Base-by-base conservation (phyloP, 1,140 invertebrate genomes). In the Geopemphigus sp. region DNA sequence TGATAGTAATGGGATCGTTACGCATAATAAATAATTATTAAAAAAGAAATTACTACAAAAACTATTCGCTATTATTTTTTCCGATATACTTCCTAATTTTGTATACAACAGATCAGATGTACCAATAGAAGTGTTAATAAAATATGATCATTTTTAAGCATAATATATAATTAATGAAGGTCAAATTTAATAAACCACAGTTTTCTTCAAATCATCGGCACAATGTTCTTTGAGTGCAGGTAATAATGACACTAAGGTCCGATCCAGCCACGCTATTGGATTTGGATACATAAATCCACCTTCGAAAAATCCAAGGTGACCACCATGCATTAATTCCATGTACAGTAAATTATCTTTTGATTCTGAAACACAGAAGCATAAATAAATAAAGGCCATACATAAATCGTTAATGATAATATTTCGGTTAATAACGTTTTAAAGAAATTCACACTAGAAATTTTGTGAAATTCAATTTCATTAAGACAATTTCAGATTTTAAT, bases 281-380 rank as follows among this genome's bases (percentile, higher is more conserved):
- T 94, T 92, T 0, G 95, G 95, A 84, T 92, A 93, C 0, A 95
- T 82, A 29, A 92, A 85, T 15, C 93, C 93, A 10, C 94, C 93
- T 86, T 97, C 95, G 85, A 96, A 96, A 85, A 95, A 97, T 47
- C 95, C 95, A 80, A 97, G 86, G 86, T 97, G 95, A 12, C 95
- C 95, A 10, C 95, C 95, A 85, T 97, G 94, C 22, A 93, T 92
- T 5, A 95, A 86, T 84, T 94, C 91, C 32, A 95, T 87, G 83
- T 93, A 95, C 76, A 94, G 87, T 4, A 89, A 87, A 81, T 93
- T 91, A 26, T 89, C 87, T 81, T 90, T 89, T 17, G 86, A 89
- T 82, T 86, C 93, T 95, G 86, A 59, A 90, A 81, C 83, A 82
- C 72, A 73, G 82, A 50, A 39, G 32, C 8, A 39, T 39, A 3